Percentiles rank a stretch among this genome's conserved stretches.
Evolutionary conservation across 1,140 invertebrate species (phyloP).

Genomic region (Drosophila lowei): DNA sequence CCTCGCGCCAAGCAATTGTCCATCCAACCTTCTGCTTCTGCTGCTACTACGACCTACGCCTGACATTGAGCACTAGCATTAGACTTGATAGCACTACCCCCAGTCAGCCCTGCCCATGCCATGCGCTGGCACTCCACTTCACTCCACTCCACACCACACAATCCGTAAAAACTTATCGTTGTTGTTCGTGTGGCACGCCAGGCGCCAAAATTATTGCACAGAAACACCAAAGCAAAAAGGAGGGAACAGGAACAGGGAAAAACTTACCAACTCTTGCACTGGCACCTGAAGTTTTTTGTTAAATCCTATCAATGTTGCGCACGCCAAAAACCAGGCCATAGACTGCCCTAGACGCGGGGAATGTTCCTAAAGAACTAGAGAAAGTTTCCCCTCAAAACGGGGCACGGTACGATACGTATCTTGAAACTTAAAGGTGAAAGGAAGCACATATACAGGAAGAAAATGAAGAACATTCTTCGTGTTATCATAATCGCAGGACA

Average conservation of each 20-base stretch:
- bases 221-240: background rate
- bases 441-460: too few species aligned
- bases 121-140: constrained; percentile 3
- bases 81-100: constrained; percentile 1
- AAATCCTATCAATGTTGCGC: too few species aligned
- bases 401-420: too few species aligned
- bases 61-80: constrained; percentile 43
- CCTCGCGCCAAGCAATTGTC: constrained; percentile 24
- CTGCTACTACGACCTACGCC: constrained; percentile 35
- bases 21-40: constrained; percentile 13
- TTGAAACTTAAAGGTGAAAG: too few species aligned
- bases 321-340: too few species aligned
- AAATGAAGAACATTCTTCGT: too few species aligned
- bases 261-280: background rate
- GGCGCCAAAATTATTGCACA: constrained; percentile 5
- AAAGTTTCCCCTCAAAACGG: too few species aligned
- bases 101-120: background rate
- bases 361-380: too few species aligned
- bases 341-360: too few species aligned
- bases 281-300: constrained; percentile 2
- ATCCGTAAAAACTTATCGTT: constrained; percentile 21
- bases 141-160: too few species aligned
- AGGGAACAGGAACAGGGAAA: background rate
- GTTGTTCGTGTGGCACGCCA: constrained; percentile 59
- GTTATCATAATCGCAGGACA: too few species aligned